phyloP scores from a whole-genome alignment of 2,113 vertebrate genomes.

The Chionomys nivalis region DNA sequence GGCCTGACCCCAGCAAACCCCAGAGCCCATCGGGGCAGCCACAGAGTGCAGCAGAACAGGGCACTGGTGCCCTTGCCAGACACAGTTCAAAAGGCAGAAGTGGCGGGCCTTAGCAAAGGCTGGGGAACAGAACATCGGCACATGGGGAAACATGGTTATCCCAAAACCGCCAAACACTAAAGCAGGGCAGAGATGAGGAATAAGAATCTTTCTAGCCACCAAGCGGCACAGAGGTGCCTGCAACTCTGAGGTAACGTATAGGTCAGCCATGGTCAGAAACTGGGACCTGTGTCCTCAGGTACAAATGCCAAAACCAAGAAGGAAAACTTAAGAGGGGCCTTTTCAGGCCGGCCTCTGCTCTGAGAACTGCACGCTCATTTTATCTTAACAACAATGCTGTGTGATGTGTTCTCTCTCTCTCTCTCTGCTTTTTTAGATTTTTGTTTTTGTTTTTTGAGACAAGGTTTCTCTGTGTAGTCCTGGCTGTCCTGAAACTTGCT shows the following conservation, averaged over 20 bases:
- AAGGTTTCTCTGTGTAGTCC: neutral
- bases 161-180: neutral
- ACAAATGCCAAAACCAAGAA: neutral
- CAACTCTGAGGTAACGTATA: constrained; percentile 68
- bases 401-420: neutral
- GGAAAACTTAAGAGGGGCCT: neutral
- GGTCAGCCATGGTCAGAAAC: neutral
- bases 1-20: neutral
- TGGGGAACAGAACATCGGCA: neutral
- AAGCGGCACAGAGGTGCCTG: neutral
- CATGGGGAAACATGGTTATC: neutral
- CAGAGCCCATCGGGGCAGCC: neutral
- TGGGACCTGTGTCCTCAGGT: constrained; percentile 1
- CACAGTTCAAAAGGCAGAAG: neutral
- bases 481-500: neutral
- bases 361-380: neutral
- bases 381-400: neutral
- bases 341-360: neutral
- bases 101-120: neutral
- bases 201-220: neutral
- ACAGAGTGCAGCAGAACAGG: neutral
- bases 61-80: no score
- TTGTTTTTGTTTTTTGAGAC: no score
- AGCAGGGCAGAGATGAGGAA: neutral
- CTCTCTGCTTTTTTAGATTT: no score